Evolutionary conservation across 2,797 vertebrate species (phyloP).

Genomic region (Hafferia zeledoni): DNA sequence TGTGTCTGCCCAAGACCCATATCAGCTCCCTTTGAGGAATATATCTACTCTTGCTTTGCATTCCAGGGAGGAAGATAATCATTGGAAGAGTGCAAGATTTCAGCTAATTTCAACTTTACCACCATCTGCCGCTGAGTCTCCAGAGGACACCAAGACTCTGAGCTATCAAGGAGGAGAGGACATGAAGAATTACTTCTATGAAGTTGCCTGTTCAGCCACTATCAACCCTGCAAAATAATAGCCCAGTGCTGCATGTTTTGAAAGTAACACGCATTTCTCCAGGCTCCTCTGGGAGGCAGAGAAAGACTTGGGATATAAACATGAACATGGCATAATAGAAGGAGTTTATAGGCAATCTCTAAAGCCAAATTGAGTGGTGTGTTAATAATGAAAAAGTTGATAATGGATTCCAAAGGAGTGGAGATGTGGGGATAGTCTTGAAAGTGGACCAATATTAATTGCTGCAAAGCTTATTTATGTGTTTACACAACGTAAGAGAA

Average conservation of each 20-base stretch:
- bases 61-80: constrained; percentile 8
- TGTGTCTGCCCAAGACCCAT: neutral
- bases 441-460: constrained; percentile 53
- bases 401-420: constrained; percentile 36
- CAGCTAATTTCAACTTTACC: constrained; percentile 42
- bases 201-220: constrained; percentile 15
- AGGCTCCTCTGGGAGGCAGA: neutral
- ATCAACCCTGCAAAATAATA: neutral
- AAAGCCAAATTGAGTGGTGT: constrained; percentile 32
- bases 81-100: constrained; percentile 13
- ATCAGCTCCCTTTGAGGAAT: constrained; percentile 7
- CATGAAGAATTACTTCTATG: constrained; percentile 5
- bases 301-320: constrained; percentile 10
- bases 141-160: neutral
- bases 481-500: constrained; percentile 16
- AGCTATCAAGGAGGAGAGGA: constrained; percentile 23
- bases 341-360: neutral
- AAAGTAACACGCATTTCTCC: neutral
- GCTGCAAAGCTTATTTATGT: constrained; percentile 49
- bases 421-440: constrained; percentile 36
- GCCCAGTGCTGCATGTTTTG: neutral
- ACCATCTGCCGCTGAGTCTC: constrained; percentile 40
- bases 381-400: constrained; percentile 60
- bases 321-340: neutral
- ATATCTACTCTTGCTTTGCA: neutral